Base-by-base conservation (phyloP, 2,888 invertebrate genomes). In the Oxytorus armatus region DNA sequence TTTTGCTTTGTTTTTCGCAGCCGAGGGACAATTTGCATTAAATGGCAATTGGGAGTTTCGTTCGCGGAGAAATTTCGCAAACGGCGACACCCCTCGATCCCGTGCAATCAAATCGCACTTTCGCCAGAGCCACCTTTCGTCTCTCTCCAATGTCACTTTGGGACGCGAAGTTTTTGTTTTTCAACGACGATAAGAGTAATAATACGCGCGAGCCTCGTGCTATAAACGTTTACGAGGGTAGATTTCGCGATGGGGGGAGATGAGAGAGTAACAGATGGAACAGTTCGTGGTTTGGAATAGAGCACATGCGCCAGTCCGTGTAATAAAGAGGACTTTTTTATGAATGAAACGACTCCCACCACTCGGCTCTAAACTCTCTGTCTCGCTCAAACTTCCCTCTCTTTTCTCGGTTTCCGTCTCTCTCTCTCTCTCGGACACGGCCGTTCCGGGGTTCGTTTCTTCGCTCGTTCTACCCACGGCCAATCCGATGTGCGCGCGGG, bases 241-340 rank as follows among this genome's bases (percentile, higher is more conserved):
- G 49, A 44, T 42, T 29, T 42, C 14, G 44, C 16, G 14, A 3
- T n/a, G 61, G 53, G 57, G 16, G 57, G 80, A 51, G 57, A 77
- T n/a, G 66, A 66, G 79, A 82, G 55, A 73, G 78, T 77, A 65
- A 59, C 73, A 76, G 72, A 65, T 74, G 74, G 74, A 74, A 74
- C 39, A n/a, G 84, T 83, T 85, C 86, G 85, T 85, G 86, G 85
- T 87, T n/a, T n/a, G 86, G 90, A 89, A 87, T 90, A 88, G n/a
- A n/a, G 92, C 91, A 90, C 91, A 91, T 91, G 91, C 91, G 91
- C 91, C 89, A 83, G 75, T 70, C 83, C 63, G 66, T 57, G 82
- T 85, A 85, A 85, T 84, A 85, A 86, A 84, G 84, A 83, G 81
- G 73, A 73, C 76, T 84, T 84, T 91, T 92, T 92, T 92, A 92